Evolutionary conservation across 2,797 vertebrate species (phyloP).

Genomic region (Myiotriccus ornatus): DNA sequence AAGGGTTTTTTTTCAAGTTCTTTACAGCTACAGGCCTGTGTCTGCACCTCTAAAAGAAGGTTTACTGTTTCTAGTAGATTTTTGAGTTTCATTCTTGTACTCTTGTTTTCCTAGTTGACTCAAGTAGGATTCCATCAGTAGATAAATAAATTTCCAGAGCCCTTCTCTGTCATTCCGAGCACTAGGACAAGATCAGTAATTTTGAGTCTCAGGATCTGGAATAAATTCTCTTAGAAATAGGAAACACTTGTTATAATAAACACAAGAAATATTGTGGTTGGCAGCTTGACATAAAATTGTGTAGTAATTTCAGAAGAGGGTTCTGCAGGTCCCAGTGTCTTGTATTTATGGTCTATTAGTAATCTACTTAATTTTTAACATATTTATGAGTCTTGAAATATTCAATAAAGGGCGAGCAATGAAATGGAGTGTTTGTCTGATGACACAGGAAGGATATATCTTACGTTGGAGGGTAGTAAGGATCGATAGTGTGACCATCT

Average conservation of each 20-base stretch:
- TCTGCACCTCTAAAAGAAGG: neutral
- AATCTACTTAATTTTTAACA: neutral
- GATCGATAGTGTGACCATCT: slow-evolving; percentile 87
- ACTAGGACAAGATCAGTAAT: neutral
- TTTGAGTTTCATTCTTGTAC: neutral
- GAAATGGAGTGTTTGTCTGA: neutral
- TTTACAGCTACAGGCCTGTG: neutral
- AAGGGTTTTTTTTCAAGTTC: neutral
- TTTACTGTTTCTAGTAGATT: neutral
- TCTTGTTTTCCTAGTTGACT: neutral
- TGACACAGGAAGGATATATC: neutral
- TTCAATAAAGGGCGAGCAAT: neutral
- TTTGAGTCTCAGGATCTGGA: neutral
- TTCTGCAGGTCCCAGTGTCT: neutral
- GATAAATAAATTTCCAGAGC: neutral
- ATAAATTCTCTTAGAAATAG: neutral
- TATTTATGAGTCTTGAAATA: neutral
- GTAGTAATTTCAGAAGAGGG: neutral
- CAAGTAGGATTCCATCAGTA: neutral
- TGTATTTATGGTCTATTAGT: neutral
- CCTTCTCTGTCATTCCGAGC: neutral
- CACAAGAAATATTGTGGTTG: neutral
- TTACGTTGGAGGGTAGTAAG: slow-evolving; percentile 87
- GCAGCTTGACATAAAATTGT: neutral
- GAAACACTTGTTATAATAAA: neutral